Evolutionary conservation across 2,113 vertebrate species (phyloP), one percentile per base, ranked within the genome.

Genomic region (Noturus placidus): DNA sequence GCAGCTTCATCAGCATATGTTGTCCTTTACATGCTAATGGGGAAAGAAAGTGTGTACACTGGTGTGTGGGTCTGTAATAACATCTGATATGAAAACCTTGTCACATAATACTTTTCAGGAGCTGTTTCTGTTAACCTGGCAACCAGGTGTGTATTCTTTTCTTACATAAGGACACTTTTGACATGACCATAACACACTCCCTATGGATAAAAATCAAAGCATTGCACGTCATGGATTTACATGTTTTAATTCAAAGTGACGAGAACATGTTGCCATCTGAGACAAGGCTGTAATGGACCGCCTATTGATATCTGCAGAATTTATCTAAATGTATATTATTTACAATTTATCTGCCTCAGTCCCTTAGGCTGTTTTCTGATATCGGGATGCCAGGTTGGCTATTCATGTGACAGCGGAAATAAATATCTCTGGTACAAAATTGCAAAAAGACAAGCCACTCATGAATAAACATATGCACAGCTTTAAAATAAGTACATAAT

Each of bases 1-100:
- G 67, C 81, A 82, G 50, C 85, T 76, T 76, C 59, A 85, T 87
- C 87, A 82, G 82, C 87, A 85, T 78, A 85, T 77, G 84, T 15
- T 67, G 38, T 50, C 57, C 56, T 88, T 81, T 61, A 87, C 70
- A 84, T 87, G 56, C 35, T 83, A 86, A 52, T n/a, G 42, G n/a
- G 6, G 19, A 59, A 74, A 22, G 19, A 74, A 74, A 81, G 35
- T 19, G 14, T 87, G 77, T 77, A 42, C 8, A 69, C 20, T 25
- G 10, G 38, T 79, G 38, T 78, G 72, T 46, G 72, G 0, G 20
- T 13, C 19, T 46, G 42, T 50, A 82, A 82, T 13, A 61, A 82
- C 22, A 82, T 82, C 56, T 14, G 2, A 42, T 56, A 19, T n/a
- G 50, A 52, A 54, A 56, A 79, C 7, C 76, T 30, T 3, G 19